Percentiles rank a stretch among this genome's conserved stretches.
These are phyloP conservation scores for Cosmopolites sordidus DNA, from an alignment of 2,888 invertebrate genomes.

Conservation along the genomic window DNA sequence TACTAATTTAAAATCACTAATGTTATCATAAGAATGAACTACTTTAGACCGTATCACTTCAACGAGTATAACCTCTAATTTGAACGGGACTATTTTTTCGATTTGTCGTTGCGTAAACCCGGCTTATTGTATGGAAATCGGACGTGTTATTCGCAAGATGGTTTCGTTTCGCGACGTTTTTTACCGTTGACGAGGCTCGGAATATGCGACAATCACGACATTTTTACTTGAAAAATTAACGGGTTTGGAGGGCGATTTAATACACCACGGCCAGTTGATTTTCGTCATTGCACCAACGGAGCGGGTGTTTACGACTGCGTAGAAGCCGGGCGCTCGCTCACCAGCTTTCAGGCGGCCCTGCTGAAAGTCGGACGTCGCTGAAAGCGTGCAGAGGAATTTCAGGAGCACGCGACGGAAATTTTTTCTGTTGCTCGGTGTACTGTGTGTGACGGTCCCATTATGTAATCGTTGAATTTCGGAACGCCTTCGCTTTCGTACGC, in stretches of 20 bases:
- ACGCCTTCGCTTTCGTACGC: no score
- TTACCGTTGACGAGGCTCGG: slow-evolving; percentile 6
- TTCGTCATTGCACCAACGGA: slow-evolving; percentile 40
- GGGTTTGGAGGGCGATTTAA: slow-evolving; percentile 21
- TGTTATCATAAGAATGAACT: no score
- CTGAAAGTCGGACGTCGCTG: slow-evolving; percentile 17
- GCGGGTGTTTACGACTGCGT: slow-evolving; percentile 20
- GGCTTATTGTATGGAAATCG: no score
- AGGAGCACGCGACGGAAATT: slow-evolving; percentile 19
- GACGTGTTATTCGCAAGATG: slow-evolving; percentile 27
- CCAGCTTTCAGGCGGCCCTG: slow-evolving; percentile 16
- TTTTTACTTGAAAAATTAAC: slow-evolving; percentile 30
- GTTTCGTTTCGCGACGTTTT: slow-evolving; percentile 8
- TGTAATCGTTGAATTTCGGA: slow-evolving; percentile 7
- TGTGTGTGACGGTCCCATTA: slow-evolving; percentile 4
- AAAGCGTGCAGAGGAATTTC: slow-evolving; percentile 20
- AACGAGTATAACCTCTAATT: slow-evolving; percentile 13
- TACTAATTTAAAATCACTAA: no score
- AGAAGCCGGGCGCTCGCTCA: slow-evolving; percentile 10
- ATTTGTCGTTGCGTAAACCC: slow-evolving; percentile 2
- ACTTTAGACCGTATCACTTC: no score
- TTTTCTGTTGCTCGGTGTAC: slow-evolving; percentile 4
- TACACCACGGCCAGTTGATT: slow-evolving; percentile 29
- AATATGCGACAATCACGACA: slow-evolving; percentile 30
- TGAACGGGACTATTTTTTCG: slow-evolving; percentile 9